A percentile compares a stretch with the other conserved stretches of the same genome.
Evolutionary conservation across 1,140 invertebrate genomes (phyloP).

Genomic region (Anoplolepis gracilipes): DNA sequence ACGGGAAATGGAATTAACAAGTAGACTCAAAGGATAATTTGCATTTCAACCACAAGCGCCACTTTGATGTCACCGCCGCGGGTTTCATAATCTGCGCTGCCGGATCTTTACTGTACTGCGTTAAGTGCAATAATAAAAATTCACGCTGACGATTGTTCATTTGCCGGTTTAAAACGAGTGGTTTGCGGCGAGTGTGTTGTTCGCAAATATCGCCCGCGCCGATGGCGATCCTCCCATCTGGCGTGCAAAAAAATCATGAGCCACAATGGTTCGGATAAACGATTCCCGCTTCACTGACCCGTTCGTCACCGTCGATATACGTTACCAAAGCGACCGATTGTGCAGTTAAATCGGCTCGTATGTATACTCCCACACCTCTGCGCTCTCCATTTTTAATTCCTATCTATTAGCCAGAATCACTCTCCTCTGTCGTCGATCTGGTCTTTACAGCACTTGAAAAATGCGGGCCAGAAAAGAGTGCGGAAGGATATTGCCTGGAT

Average conservation of each 20-base stretch:
- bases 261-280: constrained; percentile 63
- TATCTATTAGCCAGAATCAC: not conserved
- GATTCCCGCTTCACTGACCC: constrained; percentile 65
- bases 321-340: constrained; percentile 60
- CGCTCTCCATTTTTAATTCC: not conserved
- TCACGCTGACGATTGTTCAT: constrained; percentile 24
- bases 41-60: constrained; percentile 42
- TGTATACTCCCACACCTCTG: not conserved
- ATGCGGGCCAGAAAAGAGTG: constrained; percentile 8
- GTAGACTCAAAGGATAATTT: constrained; percentile 51
- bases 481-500: constrained; percentile 6
- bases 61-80: constrained; percentile 45
- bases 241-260: constrained; percentile 61
- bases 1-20: constrained; percentile 53
- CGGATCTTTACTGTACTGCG: not conserved
- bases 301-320: constrained; percentile 65
- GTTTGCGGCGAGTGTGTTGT: not conserved
- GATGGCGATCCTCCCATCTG: constrained; percentile 2
- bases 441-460: constrained; percentile 59
- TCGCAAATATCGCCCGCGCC: not conserved
- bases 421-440: not conserved
- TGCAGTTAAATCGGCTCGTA: constrained; percentile 42
- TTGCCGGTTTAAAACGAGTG: constrained; percentile 14
- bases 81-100: constrained; percentile 22
- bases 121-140: constrained; percentile 54